A percentile compares a stretch with the other conserved stretches of the same genome.
Conservation (phyloP, 2,797 vertebrate species). For the Macropodus opercularis region DNA sequence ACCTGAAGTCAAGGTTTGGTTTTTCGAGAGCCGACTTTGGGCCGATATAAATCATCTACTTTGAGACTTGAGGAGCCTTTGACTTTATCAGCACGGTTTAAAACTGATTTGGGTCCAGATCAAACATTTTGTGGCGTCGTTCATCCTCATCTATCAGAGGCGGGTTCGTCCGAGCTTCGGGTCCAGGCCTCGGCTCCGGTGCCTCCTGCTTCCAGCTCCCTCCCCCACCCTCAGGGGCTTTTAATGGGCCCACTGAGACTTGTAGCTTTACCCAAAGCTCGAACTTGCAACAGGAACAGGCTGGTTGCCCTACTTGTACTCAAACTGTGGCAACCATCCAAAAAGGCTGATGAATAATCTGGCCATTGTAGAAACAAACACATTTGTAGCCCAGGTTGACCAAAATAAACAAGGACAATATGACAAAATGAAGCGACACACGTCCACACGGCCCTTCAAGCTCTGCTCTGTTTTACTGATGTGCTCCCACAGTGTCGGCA, state of each 20-base stretch:
- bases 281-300: not conserved
- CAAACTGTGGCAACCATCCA: constrained; percentile 18
- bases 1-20: too few species aligned
- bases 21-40: too few species aligned
- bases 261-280: constrained; percentile 35
- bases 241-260: constrained; percentile 10
- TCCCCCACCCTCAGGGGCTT: not conserved
- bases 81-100: not conserved
- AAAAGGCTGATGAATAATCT: constrained; percentile 33
- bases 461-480: constrained; percentile 17
- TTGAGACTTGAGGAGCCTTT: not conserved
- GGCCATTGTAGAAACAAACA: constrained; percentile 44
- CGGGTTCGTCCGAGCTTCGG: constrained; percentile 26
- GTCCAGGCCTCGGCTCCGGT: not conserved
- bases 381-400: constrained; percentile 30
- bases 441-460: constrained; percentile 3
- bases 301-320: not conserved
- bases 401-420: constrained; percentile 18
- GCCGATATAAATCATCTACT: not conserved
- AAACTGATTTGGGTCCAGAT: constrained; percentile 23
- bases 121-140: constrained; percentile 5
- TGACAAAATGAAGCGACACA: constrained; percentile 34
- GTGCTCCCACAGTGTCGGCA: not conserved
- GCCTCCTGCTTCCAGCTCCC: constrained; percentile 14
- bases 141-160: constrained; percentile 47